Percentiles rank a stretch among this genome's conserved stretches.
These are phyloP conservation scores for Hypselothyrea guttata DNA, from an alignment of 2,888 invertebrate species.

Conservation along the genomic window DNA sequence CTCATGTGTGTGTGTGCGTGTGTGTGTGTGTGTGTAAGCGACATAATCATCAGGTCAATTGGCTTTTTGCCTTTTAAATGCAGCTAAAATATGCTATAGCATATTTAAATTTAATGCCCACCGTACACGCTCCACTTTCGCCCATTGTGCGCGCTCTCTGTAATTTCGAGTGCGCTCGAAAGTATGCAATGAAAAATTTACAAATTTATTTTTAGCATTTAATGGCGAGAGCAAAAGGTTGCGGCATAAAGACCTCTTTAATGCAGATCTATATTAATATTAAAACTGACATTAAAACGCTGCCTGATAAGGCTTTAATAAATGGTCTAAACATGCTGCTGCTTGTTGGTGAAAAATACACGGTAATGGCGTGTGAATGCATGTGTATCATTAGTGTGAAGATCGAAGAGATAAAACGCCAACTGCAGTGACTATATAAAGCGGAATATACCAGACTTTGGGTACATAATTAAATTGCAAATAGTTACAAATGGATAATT, in stretches of 20 bases:
- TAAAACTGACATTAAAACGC: too few species aligned
- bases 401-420: neutral
- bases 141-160: neutral
- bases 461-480: too few species aligned
- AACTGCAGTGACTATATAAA: too few species aligned
- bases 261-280: too few species aligned
- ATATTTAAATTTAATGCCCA: conserved; percentile 32
- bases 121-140: neutral
- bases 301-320: too few species aligned
- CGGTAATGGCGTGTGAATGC: conserved; percentile 5
- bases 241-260: too few species aligned
- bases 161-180: conserved; percentile 16
- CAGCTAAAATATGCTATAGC: conserved; percentile 19
- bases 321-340: neutral
- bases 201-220: neutral
- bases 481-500: too few species aligned
- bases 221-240: neutral
- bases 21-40: conserved; percentile 7
- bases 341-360: conserved; percentile 7
- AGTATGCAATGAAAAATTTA: conserved; percentile 37
- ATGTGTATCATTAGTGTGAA: neutral
- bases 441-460: too few species aligned
- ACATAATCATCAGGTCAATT: conserved; percentile 66
- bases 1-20: conserved; percentile 2
- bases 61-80: conserved; percentile 60